Conservation (phyloP, 2,797 vertebrate genomes). For the Tiaroga cobitis region DNA sequence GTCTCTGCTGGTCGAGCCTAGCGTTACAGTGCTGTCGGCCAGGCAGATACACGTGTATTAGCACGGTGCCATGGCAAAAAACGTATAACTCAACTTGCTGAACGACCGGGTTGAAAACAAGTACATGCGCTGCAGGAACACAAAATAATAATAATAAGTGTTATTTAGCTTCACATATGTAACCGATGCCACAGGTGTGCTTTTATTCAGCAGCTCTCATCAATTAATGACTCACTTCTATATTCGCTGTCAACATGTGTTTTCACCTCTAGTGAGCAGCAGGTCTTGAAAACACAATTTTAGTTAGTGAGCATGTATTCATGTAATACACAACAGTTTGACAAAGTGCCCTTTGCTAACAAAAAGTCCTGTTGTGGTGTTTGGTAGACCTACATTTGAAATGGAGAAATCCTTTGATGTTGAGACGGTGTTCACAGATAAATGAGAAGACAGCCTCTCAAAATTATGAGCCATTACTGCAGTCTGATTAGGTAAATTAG, state of each 20-base stretch:
- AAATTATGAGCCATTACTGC: slow-evolving; percentile 41
- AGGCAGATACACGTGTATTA: slow-evolving; percentile 28
- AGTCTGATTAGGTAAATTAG: slow-evolving; percentile 63
- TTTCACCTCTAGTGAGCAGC: slow-evolving; percentile 4
- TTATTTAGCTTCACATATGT: slow-evolving; percentile 51
- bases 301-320: neutral
- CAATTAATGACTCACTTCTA: slow-evolving; percentile 39
- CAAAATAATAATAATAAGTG: neutral
- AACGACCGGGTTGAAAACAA: slow-evolving; percentile 9
- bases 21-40: neutral
- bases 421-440: neutral
- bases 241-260: neutral
- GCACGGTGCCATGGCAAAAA: neutral
- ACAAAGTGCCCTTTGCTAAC: neutral
- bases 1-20: neutral
- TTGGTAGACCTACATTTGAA: slow-evolving; percentile 12
- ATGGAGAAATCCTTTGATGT: neutral
- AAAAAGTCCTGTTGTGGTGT: neutral
- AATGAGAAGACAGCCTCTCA: slow-evolving; percentile 15
- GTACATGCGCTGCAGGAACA: slow-evolving; percentile 14
- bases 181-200: slow-evolving; percentile 28
- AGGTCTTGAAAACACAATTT: neutral
- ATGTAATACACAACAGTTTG: neutral
- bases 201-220: slow-evolving; percentile 1
- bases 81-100: neutral